Evolutionary conservation across 2,113 vertebrate species (phyloP).

Genomic region (Colius striatus): DNA sequence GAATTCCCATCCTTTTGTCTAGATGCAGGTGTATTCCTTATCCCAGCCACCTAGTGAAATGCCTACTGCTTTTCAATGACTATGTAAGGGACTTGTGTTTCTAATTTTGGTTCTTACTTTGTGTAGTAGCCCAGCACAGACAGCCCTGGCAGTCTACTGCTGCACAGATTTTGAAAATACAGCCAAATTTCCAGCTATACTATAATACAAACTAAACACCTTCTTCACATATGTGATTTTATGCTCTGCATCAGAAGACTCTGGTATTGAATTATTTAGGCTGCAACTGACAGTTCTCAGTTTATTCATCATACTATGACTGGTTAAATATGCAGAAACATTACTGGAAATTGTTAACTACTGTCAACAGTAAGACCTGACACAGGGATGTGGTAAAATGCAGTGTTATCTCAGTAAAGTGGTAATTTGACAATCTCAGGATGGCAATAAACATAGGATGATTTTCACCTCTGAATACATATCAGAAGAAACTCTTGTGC

Average conservation of each 20-base stretch:
- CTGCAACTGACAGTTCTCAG: neutral
- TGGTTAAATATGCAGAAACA: neutral
- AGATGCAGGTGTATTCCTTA: neutral
- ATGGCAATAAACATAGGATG: neutral
- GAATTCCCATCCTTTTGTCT: neutral
- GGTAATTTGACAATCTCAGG: neutral
- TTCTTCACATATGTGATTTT: neutral
- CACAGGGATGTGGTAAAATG: neutral
- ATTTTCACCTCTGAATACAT: neutral
- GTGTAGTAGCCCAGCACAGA: neutral
- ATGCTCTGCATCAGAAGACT: neutral
- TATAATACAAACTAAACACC: neutral
- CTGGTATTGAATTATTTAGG: neutral
- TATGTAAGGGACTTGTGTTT: neutral
- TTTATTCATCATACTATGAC: neutral
- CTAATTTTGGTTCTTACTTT: neutral
- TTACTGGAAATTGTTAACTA: neutral
- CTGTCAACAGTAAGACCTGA: neutral
- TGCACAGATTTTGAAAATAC: neutral
- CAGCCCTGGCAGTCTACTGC: neutral
- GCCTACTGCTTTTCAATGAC: neutral
- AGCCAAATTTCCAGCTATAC: neutral
- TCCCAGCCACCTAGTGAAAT: neutral
- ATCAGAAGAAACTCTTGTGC: neutral
- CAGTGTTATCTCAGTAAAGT: neutral